Evolutionary conservation across 2,113 vertebrate species (phyloP), one percentile per base, ranked within the genome.

Genomic region (Festucalex cinctus): DNA sequence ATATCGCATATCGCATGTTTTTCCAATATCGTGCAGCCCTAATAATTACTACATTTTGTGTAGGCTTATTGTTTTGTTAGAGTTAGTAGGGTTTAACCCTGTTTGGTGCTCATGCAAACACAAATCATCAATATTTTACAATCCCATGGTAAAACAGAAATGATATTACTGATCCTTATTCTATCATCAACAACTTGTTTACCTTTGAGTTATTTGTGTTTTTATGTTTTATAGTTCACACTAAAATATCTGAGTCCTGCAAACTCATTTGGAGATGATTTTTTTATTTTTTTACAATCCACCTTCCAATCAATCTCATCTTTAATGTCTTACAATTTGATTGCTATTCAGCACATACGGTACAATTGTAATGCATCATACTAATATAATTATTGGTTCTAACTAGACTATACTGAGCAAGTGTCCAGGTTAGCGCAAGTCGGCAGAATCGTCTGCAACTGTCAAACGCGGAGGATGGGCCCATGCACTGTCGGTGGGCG

Each of bases 401-500:
- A 5, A 32, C 26, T 32, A 57, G 24, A 26, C 12, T 39, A 12
- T 41, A 16, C 3, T 5, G 3, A 62, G 16, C 20, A 22, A 63
- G 24, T 28, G 62, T 22, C 28, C 28, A 24, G 48, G 61, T 35
- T 2, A 41, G 37, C 17, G 66, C 35, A 67, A 24, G 54, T 5
- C 41, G 66, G 53, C 63, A 46, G 44, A 10, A 71, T 71, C 22
- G 14, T 68, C 58, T 51, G 24, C 56, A 9, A 37, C 35, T 16
- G 56, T 26, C 20, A 56, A 60, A n/a, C 46, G 41, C 6, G 19
- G n/a, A 63, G n/a, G 61, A 28, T 56, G 60, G 16, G 57, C 13
- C 24, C 14, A n/a, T n/a, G n/a, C n/a, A 16, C 20, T 80, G 10
- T 20, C 43, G 66, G 63, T 20, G 62, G 65, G 54, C 57, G 37